A percentile compares a stretch with the other conserved stretches of the same genome.
Conservation (phyloP, 2,888 invertebrate species). For the Dorcus hopei region DNA sequence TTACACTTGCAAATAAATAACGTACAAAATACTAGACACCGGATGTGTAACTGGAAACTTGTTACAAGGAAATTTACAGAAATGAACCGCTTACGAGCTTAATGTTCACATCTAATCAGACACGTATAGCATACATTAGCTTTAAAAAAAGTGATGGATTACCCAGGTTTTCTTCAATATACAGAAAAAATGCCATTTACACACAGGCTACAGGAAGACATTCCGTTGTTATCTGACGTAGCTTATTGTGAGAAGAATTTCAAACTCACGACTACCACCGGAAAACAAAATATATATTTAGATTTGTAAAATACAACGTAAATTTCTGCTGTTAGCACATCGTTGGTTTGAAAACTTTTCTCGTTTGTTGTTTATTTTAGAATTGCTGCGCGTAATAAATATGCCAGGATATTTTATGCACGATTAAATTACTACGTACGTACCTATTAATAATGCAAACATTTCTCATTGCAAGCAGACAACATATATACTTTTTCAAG, state of each 20-base stretch:
- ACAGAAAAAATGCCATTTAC: neutral
- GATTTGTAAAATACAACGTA: neutral
- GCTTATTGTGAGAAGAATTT: neutral
- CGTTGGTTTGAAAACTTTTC: no score
- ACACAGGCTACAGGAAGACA: neutral
- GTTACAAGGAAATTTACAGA: neutral
- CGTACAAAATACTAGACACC: no score
- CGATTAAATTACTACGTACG: no score
- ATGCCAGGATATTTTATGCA: no score
- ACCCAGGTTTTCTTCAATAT: neutral
- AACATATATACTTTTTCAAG: no score
- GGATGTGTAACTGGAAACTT: neutral
- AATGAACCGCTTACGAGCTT: neutral
- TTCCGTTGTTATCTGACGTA: neutral
- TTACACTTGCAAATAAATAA: no score
- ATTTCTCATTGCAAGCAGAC: no score
- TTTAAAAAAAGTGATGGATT: neutral
- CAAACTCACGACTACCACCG: neutral
- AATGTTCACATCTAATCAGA: neutral
- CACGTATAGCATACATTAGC: neutral
- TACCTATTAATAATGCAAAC: no score
- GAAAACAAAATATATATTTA: neutral
- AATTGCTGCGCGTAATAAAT: no score
- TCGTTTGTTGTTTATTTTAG: no score
- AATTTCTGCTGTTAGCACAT: no score